Evolutionary conservation across 2,888 invertebrate genomes (phyloP), one percentile per base, ranked within the genome.

Genomic region (Alcis repandata): DNA sequence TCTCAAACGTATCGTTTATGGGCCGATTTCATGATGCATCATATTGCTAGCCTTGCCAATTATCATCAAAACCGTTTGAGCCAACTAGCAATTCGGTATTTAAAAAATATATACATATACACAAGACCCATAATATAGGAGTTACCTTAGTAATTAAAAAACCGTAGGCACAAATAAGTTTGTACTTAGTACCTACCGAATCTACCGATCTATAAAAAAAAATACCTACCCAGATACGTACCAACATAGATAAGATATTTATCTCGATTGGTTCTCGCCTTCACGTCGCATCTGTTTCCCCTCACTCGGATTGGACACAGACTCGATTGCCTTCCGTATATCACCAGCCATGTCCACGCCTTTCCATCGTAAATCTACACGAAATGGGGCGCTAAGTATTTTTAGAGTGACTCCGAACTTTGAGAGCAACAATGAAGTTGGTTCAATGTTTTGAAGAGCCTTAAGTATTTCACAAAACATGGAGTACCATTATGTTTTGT

Each of bases 341-440:
- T 68, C 53, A 63, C 61, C 53, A 60, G 67, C 60, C 59, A 52
- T 70, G 63, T 76, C 59, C 67, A 63, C 72, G 68, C 67, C 76
- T 63, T 67, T 67, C 61, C n/a, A 63, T 68, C 69, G 66, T 73
- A 67, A 73, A 71, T 70, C 65, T 60, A 17, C 2, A 41, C 48
- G 33, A 17, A 53, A 63, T 60, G 49, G 36, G 32, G 43, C 33
- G 46, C 46, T 36, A 19, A 46, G 33, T 64, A 68, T 68, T 68
- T 65, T 68, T 57, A 63, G 67, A 61, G 51, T 62, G 22, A 40
- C 59, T 56, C 56, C 45, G 36, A 51, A 43, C 52, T 40, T 60
- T 49, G 13, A 43, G 17, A 63, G 10, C 7, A 45, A 52, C 19
- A 51, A 57, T 57, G 27, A 49, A n/a, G 19, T 33, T 49, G 11